Base-by-base conservation (phyloP, 2,113 vertebrate genomes). In the Lophius piscatorius region DNA sequence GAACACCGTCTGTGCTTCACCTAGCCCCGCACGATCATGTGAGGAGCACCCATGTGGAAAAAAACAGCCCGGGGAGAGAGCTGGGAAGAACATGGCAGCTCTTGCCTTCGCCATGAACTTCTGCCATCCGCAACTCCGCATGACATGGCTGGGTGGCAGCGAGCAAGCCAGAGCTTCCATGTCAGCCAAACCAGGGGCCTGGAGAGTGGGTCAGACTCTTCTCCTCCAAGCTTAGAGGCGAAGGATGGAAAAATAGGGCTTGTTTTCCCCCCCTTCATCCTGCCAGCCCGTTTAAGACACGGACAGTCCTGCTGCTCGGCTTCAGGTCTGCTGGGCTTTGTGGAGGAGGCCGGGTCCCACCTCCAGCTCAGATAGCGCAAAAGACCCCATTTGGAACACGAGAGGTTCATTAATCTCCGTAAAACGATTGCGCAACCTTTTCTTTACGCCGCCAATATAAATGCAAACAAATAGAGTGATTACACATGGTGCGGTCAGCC, bases 61-160 rank as follows among this genome's bases (percentile, higher is more conserved):
- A 68, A 18, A 74, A 74, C 56, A 63, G 55, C 26, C 5, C 1
- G 9, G 11, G 12, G 63, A 72, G 68, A 54, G 62, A 60, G 56
- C 34, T 47, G 55, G 73, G 69, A 69, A 45, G 76, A 85, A 86
- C 83, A 83, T 80, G 72, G 86, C 77, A 87, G 80, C 61, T 76
- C 55, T 67, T 63, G 63, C 57, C 67, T 56, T 65, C 70, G 76
- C 58, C 62, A 63, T 34, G 70, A 86, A 74, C 76, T 65, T 57
- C 71, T 87, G 76, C 83, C 78, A 82, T 73, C 78, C 67, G 16
- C 63, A 74, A 60, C 75, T 74, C 77, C 60, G 69, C 78, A 73
- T 20, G 85, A 84, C 85, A 90, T 85, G 81, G 83, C 79, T 86
- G 83, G 87, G 83, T 89, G 85, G 86, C 79, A 88, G 76, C 14